phyloP scores from a whole-genome alignment of 2,113 vertebrate species.

The Bettongia penicillata region DNA sequence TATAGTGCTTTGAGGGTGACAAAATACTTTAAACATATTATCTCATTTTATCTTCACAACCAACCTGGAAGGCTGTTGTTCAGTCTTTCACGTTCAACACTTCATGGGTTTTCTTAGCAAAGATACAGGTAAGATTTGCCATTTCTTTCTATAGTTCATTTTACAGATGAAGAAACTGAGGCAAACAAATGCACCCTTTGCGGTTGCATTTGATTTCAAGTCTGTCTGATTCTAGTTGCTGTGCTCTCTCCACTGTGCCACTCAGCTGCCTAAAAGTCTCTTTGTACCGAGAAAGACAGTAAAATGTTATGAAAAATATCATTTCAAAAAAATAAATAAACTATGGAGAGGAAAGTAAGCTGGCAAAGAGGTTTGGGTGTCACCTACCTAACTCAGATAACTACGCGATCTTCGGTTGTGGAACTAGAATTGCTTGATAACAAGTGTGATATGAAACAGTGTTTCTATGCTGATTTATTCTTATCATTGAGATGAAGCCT shows the following conservation, averaged over 20 bases:
- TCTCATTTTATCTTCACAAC: too few species aligned
- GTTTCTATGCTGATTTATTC: too few species aligned
- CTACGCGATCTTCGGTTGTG: neutral
- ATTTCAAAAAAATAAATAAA: neutral
- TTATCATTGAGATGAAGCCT: too few species aligned
- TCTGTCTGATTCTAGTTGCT: neutral
- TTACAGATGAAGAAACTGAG: neutral
- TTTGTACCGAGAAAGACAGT: neutral
- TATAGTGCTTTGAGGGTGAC: neutral
- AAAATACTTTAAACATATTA: neutral
- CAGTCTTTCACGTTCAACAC: neutral
- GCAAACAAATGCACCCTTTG: neutral
- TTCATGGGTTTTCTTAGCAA: neutral
- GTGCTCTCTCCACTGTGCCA: neutral
- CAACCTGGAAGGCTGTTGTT: neutral
- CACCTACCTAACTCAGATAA: neutral
- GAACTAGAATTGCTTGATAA: neutral
- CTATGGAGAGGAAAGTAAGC: neutral
- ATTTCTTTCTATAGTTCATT: neutral
- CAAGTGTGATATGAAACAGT: too few species aligned
- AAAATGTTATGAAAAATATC: neutral
- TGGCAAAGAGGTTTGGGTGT: neutral
- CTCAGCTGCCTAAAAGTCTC: neutral
- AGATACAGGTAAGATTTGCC: neutral
- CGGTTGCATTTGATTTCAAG: neutral